Conservation (phyloP, 2,113 vertebrate species). For the Chlorodrepanis virens region DNA sequence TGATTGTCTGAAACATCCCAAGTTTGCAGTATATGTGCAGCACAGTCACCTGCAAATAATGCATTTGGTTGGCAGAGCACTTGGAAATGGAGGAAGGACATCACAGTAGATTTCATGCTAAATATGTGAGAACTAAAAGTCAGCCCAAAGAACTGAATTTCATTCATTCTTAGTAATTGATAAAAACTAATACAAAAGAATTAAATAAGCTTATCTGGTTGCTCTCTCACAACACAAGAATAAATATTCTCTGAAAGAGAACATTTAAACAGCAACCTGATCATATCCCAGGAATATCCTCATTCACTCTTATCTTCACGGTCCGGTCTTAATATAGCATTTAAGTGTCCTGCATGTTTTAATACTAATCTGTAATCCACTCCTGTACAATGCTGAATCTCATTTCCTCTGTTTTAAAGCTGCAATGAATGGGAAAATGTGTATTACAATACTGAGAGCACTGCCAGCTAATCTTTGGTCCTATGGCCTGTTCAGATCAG, state of each 20-base stretch:
- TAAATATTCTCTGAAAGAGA: not conserved
- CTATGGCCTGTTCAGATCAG: not conserved
- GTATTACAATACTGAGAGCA: rapidly evolving
- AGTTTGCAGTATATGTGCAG: not conserved
- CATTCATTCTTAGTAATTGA: not conserved
- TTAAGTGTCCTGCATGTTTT: not conserved
- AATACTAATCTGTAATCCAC: not conserved
- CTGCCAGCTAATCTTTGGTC: not conserved
- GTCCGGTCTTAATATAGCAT: not conserved
- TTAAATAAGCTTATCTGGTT: not conserved
- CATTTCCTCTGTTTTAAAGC: not conserved
- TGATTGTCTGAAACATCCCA: not conserved
- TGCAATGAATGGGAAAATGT: not conserved
- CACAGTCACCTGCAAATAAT: not conserved
- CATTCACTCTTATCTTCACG: not conserved
- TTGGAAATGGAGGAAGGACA: not conserved
- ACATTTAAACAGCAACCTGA: not conserved
- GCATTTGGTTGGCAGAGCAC: not conserved
- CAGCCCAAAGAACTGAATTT: not conserved
- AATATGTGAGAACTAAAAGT: not conserved
- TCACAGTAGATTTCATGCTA: not conserved
- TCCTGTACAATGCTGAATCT: not conserved
- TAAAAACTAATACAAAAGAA: not conserved
- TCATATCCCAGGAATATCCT: not conserved
- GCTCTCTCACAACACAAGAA: not conserved